Evolutionary conservation across 2,797 vertebrate species (phyloP).

Genomic region (Sebastes baramenuke): DNA sequence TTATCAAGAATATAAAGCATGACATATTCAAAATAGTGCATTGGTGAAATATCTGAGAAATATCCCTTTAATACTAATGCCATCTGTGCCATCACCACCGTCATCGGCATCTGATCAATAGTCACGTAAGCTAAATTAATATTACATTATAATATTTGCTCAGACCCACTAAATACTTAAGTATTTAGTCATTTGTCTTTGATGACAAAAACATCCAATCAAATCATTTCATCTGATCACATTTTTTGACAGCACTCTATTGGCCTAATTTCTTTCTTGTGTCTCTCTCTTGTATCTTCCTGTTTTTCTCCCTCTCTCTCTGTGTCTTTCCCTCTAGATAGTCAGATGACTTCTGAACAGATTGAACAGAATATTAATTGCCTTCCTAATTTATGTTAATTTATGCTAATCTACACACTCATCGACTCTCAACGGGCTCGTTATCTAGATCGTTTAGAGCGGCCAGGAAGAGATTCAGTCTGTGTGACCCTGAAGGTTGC

Average conservation of each 20-base stretch:
- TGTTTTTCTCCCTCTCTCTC: slow-evolving; percentile 43
- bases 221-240: slow-evolving; percentile 21
- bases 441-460: slow-evolving; percentile 77
- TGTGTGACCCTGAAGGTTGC: slow-evolving; percentile 80
- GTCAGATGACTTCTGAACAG: slow-evolving; percentile 74
- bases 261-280: slow-evolving; percentile 37
- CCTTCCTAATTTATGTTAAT: slow-evolving; percentile 78
- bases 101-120: background rate
- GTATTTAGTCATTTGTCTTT: slow-evolving; percentile 13
- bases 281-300: slow-evolving; percentile 39
- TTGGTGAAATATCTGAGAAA: background rate
- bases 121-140: background rate
- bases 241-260: slow-evolving; percentile 31
- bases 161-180: background rate
- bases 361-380: slow-evolving; percentile 82
- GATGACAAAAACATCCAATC: slow-evolving; percentile 24
- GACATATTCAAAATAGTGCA: background rate
- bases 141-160: slow-evolving; percentile 5
- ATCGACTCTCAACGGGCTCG: slow-evolving; percentile 78
- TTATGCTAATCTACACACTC: slow-evolving; percentile 79
- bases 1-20: background rate
- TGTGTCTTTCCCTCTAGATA: slow-evolving; percentile 58
- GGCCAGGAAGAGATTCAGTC: slow-evolving; percentile 74
- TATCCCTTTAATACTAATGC: background rate
- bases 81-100: background rate